Percentiles rank a stretch among this genome's conserved stretches.
Conservation (phyloP, 2,113 vertebrate species). For the Sylvia atricapilla region DNA sequence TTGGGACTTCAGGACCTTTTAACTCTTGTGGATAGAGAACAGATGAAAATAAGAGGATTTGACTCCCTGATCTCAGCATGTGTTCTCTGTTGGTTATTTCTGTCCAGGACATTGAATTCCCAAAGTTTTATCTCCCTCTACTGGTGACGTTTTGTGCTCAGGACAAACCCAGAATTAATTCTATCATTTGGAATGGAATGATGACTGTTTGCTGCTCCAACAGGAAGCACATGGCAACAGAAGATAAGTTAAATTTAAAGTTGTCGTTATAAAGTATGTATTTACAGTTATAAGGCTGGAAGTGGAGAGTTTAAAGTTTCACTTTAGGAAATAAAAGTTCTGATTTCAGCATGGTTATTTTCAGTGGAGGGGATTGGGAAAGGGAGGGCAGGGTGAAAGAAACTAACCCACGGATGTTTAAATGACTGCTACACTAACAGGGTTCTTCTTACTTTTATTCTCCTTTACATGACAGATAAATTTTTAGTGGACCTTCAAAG, state of each 20-base stretch:
- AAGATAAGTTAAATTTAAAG: not conserved
- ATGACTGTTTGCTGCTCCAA: not conserved
- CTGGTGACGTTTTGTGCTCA: not conserved
- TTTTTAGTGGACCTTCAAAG: not conserved
- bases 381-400: not conserved
- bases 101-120: fast-evolving
- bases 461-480: not conserved
- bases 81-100: fast-evolving
- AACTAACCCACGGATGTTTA: fast-evolving
- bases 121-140: constrained; percentile 23
- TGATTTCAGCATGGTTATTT: not conserved
- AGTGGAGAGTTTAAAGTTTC: not conserved
- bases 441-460: not conserved
- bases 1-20: not conserved
- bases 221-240: constrained; percentile 3
- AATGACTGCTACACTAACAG: not conserved
- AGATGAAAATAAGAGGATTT: not conserved
- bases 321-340: not conserved
- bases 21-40: not conserved
- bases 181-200: fast-evolving
- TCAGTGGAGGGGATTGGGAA: not conserved
- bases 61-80: not conserved
- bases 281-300: not conserved
- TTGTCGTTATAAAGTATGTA: not conserved
- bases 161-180: not conserved